phyloP scores from a whole-genome alignment of 2,113 vertebrate genomes.

The Grammomys surdaster region DNA sequence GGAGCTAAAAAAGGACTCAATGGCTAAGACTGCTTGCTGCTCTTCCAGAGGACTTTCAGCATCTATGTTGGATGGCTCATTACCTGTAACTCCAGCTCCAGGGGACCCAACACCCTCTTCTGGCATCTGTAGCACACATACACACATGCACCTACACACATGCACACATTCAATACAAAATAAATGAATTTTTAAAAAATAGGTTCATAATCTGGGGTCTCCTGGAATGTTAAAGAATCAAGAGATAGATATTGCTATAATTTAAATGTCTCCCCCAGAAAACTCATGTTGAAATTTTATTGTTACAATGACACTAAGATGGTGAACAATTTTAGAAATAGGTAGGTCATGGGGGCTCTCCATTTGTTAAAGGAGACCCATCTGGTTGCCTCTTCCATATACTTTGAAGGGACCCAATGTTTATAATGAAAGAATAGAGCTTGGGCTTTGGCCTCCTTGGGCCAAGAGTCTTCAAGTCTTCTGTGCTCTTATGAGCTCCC shows the following conservation, averaged over 20 bases:
- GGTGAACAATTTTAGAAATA: neutral
- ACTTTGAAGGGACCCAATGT: neutral
- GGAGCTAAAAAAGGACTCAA: neutral
- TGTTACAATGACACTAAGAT: neutral
- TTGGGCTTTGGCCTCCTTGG: neutral
- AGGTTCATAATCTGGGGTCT: neutral
- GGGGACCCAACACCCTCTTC: neutral
- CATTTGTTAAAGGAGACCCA: neutral
- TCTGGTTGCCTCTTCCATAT: neutral
- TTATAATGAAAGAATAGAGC: neutral
- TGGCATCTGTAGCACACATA: neutral
- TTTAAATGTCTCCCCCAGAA: neutral
- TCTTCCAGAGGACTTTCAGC: neutral
- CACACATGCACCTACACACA: neutral
- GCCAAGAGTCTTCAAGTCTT: neutral
- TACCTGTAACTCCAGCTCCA: neutral
- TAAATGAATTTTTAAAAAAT: neutral
- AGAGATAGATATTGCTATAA: neutral
- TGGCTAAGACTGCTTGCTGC: neutral
- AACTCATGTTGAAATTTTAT: neutral
- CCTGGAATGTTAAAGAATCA: neutral
- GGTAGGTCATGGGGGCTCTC: rapidly evolving
- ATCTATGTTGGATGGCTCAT: neutral
- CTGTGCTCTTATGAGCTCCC: neutral
- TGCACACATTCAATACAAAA: neutral